Evolutionary conservation across 2,113 vertebrate genomes (phyloP).

Genomic region (Stigmatopora nigra): DNA sequence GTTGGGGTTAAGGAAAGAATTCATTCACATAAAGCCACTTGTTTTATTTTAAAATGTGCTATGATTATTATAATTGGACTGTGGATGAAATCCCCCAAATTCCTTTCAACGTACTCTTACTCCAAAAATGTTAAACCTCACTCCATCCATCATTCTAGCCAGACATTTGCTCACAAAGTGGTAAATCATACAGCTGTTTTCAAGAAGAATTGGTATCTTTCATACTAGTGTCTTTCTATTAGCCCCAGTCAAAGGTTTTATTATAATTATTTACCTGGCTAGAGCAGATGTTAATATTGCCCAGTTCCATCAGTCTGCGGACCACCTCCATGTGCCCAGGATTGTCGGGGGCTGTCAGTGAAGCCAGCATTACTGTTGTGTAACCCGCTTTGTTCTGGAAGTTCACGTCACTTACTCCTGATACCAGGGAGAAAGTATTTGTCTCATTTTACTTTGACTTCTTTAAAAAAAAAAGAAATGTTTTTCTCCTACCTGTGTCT

Average conservation of each 20-base stretch:
- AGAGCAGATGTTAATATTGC: slow-evolving; percentile 79
- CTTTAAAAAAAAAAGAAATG: not conserved
- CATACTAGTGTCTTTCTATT: not conserved
- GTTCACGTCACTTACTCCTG: slow-evolving; percentile 71
- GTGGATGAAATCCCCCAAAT: not conserved
- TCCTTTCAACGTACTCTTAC: not conserved
- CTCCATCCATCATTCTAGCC: too few relatives aligned
- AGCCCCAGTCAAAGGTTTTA: not conserved
- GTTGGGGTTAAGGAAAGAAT: not conserved
- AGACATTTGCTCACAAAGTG: too few relatives aligned
- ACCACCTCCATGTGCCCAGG: slow-evolving; percentile 83
- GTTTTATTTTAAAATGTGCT: too few relatives aligned
- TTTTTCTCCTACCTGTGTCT: slow-evolving; percentile 75
- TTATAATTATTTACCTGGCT: slow-evolving; percentile 72
- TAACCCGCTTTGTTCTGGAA: slow-evolving; percentile 87
- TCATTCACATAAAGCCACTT: not conserved
- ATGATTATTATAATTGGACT: not conserved
- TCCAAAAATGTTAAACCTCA: too few relatives aligned
- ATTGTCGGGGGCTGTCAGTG: slow-evolving; percentile 74
- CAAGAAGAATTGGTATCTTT: not conserved
- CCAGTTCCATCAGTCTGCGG: slow-evolving; percentile 77
- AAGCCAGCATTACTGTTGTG: slow-evolving; percentile 87
- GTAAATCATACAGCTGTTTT: too few relatives aligned
- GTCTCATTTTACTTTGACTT: not conserved
- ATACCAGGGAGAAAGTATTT: not conserved